A percentile compares a stretch with the other conserved stretches of the same genome.
Conservation (phyloP, 2,797 vertebrate genomes). For the Gorsachius magnificus region DNA sequence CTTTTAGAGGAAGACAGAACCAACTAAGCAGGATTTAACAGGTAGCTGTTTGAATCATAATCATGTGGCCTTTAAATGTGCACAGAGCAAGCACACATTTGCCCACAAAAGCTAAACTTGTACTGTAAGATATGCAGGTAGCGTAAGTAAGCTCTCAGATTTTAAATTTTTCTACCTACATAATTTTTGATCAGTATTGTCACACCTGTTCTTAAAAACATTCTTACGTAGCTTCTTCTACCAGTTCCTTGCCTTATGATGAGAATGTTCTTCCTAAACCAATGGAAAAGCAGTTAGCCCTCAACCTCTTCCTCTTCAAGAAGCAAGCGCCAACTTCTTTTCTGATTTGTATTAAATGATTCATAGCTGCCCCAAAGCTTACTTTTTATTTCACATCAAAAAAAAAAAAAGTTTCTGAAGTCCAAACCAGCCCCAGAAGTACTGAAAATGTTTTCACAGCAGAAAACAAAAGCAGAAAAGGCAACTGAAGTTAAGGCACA, state of each 20-base stretch:
- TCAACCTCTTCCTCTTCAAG: not conserved
- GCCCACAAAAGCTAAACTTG: not conserved
- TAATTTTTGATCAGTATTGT: not conserved
- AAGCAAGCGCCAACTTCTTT: not conserved
- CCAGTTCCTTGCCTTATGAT: not conserved
- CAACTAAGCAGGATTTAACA: not conserved
- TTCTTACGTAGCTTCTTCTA: not conserved
- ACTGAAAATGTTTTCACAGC: not conserved
- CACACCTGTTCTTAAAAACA: not conserved
- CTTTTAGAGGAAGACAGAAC: not conserved
- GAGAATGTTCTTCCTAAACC: not conserved
- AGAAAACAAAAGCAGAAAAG: not conserved
- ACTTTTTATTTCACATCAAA: not conserved
- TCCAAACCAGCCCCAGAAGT: not conserved
- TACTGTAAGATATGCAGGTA: not conserved
- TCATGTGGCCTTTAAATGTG: not conserved
- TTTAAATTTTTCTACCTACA: not conserved
- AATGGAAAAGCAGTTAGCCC: not conserved
- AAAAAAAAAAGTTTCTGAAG: not conserved
- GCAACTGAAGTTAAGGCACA: not conserved
- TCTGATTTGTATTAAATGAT: not conserved
- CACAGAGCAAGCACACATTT: not conserved
- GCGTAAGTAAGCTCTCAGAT: not conserved
- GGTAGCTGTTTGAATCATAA: not conserved
- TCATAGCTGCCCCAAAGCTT: not conserved